phyloP scores from a whole-genome alignment of 2,113 vertebrate species.

The Colinus virginianus region DNA sequence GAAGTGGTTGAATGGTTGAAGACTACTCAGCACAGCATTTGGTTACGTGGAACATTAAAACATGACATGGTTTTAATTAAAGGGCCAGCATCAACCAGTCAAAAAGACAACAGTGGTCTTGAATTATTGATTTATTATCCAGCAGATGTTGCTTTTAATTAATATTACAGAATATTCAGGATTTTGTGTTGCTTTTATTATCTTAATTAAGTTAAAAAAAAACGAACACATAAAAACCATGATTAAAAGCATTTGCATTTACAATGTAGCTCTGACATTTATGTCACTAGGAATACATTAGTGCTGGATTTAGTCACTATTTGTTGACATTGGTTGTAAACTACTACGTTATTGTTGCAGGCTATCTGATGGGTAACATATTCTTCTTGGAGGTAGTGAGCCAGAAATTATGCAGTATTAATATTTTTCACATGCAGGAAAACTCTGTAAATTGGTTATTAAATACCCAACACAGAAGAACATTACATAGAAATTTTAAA shows the following conservation, averaged over 20 bases:
- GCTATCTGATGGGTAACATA: not conserved
- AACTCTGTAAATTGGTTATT: not conserved
- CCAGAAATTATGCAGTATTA: slow-evolving; percentile 12
- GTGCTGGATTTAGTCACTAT: slow-evolving; percentile 26
- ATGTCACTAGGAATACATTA: slow-evolving; percentile 36
- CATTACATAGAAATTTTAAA: not conserved
- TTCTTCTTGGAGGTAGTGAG: slow-evolving; percentile 11
- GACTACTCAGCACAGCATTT: slow-evolving; percentile 26
- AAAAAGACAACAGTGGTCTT: slow-evolving; percentile 55
- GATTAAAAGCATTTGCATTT: slow-evolving; percentile 38
- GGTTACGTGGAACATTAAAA: slow-evolving; percentile 65
- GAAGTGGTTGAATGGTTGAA: slow-evolving; percentile 58
- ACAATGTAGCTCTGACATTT: not conserved
- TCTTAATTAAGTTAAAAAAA: slow-evolving; percentile 42
- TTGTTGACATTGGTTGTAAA: slow-evolving; percentile 30
- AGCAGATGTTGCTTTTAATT: slow-evolving; percentile 63
- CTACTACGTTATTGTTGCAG: slow-evolving; percentile 23
- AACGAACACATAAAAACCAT: slow-evolving; percentile 2
- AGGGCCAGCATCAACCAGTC: slow-evolving; percentile 61
- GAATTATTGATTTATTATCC: slow-evolving; percentile 59
- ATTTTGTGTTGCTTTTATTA: slow-evolving; percentile 7
- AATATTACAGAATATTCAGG: slow-evolving; percentile 44
- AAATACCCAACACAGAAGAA: not conserved
- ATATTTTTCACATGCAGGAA: slow-evolving; percentile 24
- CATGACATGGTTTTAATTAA: slow-evolving; percentile 75